A percentile compares a stretch with the other conserved stretches of the same genome.
These are phyloP conservation scores for Ecliptopera silaceata DNA, from an alignment of 2,888 invertebrate species.

Conservation along the genomic window DNA sequence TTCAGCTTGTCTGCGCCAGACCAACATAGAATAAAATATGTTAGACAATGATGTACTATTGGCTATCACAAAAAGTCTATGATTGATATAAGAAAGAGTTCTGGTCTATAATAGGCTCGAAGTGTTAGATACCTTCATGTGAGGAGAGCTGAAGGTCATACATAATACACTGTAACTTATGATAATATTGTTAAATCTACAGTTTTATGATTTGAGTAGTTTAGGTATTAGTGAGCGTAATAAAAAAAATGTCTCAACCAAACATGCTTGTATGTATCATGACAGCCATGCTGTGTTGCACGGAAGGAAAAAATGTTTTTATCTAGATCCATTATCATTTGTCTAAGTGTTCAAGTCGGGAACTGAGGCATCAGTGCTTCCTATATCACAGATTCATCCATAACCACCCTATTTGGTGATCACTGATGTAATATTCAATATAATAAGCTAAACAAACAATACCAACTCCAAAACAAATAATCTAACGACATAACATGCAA, in stretches of 20 bases:
- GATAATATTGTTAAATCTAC: no score
- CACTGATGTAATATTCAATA: background rate
- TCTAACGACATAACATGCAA: constrained; percentile 32
- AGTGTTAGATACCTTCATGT: no score
- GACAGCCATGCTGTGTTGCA: background rate
- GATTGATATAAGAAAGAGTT: no score
- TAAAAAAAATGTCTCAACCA: background rate
- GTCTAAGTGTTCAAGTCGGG: background rate
- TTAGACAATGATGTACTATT: no score
- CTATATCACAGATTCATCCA: background rate
- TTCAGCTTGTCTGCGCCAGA: no score
- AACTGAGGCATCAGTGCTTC: background rate
- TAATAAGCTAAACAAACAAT: constrained; percentile 7
- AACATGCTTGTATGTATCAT: background rate
- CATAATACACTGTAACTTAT: no score
- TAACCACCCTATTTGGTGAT: background rate
- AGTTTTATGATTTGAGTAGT: background rate
- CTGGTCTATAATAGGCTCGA: no score
- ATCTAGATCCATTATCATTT: background rate
- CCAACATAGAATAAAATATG: no score
- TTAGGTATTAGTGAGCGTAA: no score
- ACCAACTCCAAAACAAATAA: constrained; percentile 30
- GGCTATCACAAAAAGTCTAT: no score
- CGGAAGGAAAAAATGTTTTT: background rate
- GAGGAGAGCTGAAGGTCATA: no score